Conservation (phyloP, 2,888 invertebrate species). For the Nomada goodeniana region DNA sequence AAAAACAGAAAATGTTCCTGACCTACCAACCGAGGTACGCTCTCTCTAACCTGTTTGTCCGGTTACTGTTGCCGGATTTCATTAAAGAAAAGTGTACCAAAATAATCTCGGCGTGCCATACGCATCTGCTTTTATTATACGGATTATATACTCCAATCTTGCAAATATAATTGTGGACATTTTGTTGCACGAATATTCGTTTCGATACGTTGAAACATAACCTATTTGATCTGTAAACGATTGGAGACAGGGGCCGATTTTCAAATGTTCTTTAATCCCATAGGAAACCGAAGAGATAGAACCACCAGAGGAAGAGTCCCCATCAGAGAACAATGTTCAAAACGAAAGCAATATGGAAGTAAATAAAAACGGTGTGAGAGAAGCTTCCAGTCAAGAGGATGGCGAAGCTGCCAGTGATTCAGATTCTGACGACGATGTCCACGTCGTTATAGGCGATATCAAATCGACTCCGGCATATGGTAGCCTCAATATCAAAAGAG, state of each 20-base stretch:
- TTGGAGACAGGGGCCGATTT: not conserved
- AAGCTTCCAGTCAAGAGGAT: conserved; percentile 77
- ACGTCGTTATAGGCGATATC: conserved; percentile 96
- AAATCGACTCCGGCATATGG: conserved; percentile 91
- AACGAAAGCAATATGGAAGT: conserved; percentile 65
- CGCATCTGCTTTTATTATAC: not conserved
- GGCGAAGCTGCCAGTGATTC: conserved; percentile 86
- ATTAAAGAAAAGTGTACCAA: not conserved
- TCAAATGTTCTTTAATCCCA: not conserved
- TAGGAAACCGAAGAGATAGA: conserved; percentile 48
- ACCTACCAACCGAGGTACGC: conserved; percentile 69
- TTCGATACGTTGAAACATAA: conserved; percentile 25
- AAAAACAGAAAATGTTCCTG: conserved; percentile 63
- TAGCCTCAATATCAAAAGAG: conserved; percentile 89
- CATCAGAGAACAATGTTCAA: conserved; percentile 36
- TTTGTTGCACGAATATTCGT: not conserved
- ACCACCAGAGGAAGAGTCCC: conserved; percentile 51
- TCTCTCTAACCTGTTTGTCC: conserved; percentile 76
- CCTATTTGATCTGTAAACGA: conserved; percentile 37
- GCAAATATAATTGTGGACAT: not conserved
- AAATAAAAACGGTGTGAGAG: conserved; percentile 85
- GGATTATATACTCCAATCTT: no score
- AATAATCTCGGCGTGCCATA: not conserved
- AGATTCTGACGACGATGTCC: conserved; percentile 93
- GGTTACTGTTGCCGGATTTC: conserved; percentile 32